Evolutionary conservation across 2,797 vertebrate genomes (phyloP).

Genomic region (Alfaro cultratus): DNA sequence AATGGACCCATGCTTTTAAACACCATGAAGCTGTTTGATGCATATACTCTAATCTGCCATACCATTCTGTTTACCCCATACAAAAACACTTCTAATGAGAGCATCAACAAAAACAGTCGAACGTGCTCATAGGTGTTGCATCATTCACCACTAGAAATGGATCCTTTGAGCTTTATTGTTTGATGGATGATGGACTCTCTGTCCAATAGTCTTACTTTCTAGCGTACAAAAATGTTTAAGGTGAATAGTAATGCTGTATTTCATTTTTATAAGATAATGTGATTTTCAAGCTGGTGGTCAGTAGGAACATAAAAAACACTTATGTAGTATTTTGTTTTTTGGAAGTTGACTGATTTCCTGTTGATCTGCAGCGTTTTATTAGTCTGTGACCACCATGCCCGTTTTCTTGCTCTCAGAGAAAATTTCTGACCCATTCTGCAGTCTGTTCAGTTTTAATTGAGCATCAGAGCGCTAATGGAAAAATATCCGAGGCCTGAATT

Average conservation of each 20-base stretch:
- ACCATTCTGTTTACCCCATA: not conserved
- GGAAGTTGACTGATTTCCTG: not conserved
- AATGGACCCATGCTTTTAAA: slow-evolving; percentile 42
- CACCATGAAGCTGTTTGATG: not conserved
- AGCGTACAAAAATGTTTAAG: not conserved
- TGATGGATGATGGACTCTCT: not conserved
- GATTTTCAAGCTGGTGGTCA: not conserved
- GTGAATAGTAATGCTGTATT: not conserved
- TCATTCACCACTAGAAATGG: not conserved
- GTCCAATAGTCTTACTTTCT: not conserved
- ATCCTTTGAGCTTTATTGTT: not conserved
- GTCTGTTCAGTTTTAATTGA: slow-evolving; percentile 15
- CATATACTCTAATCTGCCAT: not conserved
- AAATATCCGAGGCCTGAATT: not conserved
- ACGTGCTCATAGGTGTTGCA: not conserved
- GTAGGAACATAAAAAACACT: not conserved
- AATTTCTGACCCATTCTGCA: not conserved
- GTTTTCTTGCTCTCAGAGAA: not conserved
- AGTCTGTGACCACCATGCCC: not conserved
- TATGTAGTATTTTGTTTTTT: not conserved
- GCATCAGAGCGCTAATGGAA: not conserved
- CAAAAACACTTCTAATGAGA: not conserved
- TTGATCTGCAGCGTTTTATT: not conserved
- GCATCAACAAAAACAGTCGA: not conserved
- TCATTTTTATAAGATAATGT: not conserved